Conservation (phyloP, 2,888 invertebrate genomes). For the Atethmia centrago region DNA sequence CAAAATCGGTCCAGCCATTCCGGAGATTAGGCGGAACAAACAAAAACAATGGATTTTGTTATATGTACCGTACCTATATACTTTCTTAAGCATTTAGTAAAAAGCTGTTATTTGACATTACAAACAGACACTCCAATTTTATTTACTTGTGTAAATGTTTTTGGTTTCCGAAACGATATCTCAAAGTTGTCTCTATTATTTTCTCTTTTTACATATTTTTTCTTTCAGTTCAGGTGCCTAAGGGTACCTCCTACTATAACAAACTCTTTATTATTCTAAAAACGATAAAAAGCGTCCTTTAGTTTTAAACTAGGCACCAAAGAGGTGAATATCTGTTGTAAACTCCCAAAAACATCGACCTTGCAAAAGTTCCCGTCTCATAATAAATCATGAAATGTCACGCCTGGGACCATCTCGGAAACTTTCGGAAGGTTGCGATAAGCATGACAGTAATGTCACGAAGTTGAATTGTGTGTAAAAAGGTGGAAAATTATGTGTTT, state of each 20-base stretch:
- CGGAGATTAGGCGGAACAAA: no score
- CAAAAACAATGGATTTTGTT: no score
- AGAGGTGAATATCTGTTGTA: conserved; percentile 6
- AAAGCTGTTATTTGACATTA: no score
- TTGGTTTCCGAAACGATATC: neutral
- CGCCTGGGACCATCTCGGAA: conserved; percentile 34
- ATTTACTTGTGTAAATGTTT: neutral
- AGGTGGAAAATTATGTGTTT: conserved; percentile 37
- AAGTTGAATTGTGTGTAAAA: conserved; percentile 47
- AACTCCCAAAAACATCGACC: conserved; percentile 24
- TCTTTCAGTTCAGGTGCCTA: no score
- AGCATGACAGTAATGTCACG: conserved; percentile 45
- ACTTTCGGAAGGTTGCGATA: conserved; percentile 51
- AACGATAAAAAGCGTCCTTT: conserved; percentile 1
- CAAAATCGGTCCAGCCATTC: no score
- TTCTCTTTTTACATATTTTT: neutral
- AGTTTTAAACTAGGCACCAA: neutral
- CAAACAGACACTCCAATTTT: no score
- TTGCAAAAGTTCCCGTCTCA: conserved; percentile 9
- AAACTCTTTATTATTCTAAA: neutral
- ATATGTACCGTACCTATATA: no score
- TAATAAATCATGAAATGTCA: conserved; percentile 52
- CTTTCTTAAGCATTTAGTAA: no score
- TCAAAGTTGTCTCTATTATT: no score
- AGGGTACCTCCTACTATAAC: neutral